Base-by-base conservation (phyloP, 2,888 invertebrate genomes). In the Atherix ibis region DNA sequence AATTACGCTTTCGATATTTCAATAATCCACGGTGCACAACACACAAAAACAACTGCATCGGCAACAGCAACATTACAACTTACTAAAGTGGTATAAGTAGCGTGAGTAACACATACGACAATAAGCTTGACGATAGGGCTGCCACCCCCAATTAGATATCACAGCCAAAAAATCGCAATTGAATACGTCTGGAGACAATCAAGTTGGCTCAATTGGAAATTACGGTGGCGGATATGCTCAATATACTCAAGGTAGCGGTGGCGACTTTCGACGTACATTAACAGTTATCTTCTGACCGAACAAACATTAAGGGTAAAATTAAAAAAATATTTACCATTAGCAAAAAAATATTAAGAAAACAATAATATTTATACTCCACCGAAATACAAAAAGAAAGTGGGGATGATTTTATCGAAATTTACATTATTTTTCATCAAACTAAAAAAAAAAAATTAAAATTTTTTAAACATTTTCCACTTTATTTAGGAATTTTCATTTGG, bases 1-100 rank as follows among this genome's bases (percentile, higher is more conserved):
- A 62, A 61, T 41, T 62, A 62, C 49, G 62, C 62, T 45, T 61
- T 61, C 34, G 61, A 61, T 39, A 61, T 61, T 36, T 56, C 61
- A 19, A 61, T 62, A 48, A 62, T 62, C 40, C 62, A 62, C 37
- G 41, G 44, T 14, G 37, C 40, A n/a, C 60, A 60, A 34, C 56
- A n/a, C n/a, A n/a, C n/a, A 58, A 24, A 49, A 51, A 40, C 56
- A 57, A 43, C 58, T 58, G 46, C 47, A 26, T 22, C 31, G 33
- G 26, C 33, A 27, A 13, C 58, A 53, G 6, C 54, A 51, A 19
- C 58, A 56, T 25, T 58, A 51, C 33, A 47, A 48, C 45, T 49
- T 58, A 18, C 50, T 51, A 29, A 52, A 51, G n/a, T 35, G 51
- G 51, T 13, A 40, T 51, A 17, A 28, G 38, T 13, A 32, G 37